These are phyloP conservation scores for Sebastes paucispinis DNA, from an alignment of 2,797 vertebrate species.

Conservation along the genomic window DNA sequence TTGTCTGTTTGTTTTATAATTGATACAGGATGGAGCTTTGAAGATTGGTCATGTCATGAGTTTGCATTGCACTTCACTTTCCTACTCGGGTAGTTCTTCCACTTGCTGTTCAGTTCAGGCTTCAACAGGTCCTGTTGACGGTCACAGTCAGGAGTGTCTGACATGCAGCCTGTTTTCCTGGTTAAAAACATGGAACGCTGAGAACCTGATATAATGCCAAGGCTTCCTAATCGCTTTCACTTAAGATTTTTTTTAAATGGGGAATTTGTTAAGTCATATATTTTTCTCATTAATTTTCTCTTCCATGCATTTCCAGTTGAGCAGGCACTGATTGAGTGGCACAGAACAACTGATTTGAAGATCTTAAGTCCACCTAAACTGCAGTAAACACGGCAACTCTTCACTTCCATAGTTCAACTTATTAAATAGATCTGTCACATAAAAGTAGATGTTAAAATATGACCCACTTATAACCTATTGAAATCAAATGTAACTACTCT, in stretches of 20 bases:
- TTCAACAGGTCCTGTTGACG: neutral
- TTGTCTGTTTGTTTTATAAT: too few relatives aligned
- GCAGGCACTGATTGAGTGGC: neutral
- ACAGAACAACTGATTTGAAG: neutral
- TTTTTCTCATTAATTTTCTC: neutral
- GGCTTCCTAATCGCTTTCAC: neutral
- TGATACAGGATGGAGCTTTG: too few relatives aligned
- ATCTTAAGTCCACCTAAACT: neutral
- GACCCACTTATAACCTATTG: neutral
- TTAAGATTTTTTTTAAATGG: neutral
- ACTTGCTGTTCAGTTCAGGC: neutral
- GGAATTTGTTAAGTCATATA: neutral
- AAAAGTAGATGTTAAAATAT: neutral
- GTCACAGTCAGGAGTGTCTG: neutral
- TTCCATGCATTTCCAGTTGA: neutral
- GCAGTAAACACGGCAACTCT: neutral
- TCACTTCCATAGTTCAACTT: neutral
- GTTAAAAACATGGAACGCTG: neutral
- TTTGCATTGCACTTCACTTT: too few relatives aligned
- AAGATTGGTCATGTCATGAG: too few relatives aligned
- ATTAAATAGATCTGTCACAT: neutral
- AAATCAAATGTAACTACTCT: neutral
- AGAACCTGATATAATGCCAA: neutral
- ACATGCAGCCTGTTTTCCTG: neutral
- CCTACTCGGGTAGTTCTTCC: too few relatives aligned